These are phyloP conservation scores for Dermatemys mawii DNA, from an alignment of 2,113 vertebrate species.

Conservation along the genomic window DNA sequence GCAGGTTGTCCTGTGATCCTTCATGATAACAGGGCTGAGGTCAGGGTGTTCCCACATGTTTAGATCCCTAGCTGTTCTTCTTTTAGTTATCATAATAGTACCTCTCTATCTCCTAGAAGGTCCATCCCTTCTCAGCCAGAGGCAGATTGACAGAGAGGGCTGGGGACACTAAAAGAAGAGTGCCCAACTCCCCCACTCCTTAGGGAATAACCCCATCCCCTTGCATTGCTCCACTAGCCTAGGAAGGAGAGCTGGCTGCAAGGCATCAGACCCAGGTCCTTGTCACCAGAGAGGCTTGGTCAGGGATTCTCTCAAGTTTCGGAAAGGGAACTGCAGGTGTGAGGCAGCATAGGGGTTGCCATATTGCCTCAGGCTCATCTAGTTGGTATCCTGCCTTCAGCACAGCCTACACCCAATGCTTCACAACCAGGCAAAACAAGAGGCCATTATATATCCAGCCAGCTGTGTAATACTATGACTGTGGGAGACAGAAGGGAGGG, in stretches of 20 bases:
- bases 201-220: neutral
- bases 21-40: neutral
- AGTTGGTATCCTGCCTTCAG: neutral
- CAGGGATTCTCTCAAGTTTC: neutral
- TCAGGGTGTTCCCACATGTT: neutral
- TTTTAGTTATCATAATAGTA: neutral
- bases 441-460: neutral
- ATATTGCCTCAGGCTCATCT: neutral
- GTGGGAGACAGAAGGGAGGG: rapidly evolving
- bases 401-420: neutral
- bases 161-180: neutral
- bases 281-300: neutral
- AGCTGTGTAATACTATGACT: neutral
- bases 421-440: neutral
- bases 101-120: neutral
- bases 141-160: neutral
- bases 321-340: neutral
- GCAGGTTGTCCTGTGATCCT: neutral
- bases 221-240: neutral
- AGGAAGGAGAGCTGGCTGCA: neutral
- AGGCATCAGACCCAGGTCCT: neutral
- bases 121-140: neutral
- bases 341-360: neutral
- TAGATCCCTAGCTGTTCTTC: neutral
- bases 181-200: neutral